Evolutionary conservation across 1,140 invertebrate genomes (phyloP).

Genomic region (Anoplolepis gracilipes): DNA sequence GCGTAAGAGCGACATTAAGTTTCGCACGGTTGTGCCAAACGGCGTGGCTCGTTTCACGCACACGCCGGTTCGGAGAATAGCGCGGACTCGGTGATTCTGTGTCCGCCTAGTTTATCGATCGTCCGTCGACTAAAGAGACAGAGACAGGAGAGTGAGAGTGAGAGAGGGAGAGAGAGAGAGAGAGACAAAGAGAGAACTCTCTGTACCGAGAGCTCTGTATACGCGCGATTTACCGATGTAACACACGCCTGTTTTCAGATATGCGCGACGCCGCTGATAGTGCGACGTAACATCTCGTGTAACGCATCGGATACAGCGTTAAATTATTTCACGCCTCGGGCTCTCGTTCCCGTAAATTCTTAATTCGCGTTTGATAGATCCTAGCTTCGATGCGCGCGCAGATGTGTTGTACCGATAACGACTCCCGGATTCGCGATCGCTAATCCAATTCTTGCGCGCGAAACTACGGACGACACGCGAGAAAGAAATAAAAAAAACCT

Average conservation of each 20-base stretch:
- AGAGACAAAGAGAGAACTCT: background rate
- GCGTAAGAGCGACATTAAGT: conserved; percentile 41
- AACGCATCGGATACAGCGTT: background rate
- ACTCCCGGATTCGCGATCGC: conserved; percentile 11
- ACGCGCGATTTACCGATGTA: conserved; percentile 38
- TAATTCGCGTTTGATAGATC: conserved; percentile 36
- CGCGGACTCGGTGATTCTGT: conserved; percentile 35
- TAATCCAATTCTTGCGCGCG: conserved; percentile 40
- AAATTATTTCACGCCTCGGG: conserved; percentile 40
- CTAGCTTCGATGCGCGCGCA: background rate
- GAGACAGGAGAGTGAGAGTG: background rate
- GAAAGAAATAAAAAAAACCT: conserved; percentile 53
- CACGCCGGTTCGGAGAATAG: conserved; percentile 16
- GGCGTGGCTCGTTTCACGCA: conserved; percentile 6
- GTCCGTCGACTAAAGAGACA: background rate
- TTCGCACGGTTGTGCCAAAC: conserved; percentile 23
- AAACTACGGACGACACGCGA: conserved; percentile 49
- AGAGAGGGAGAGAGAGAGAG: background rate
- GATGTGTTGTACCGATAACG: conserved; percentile 15
- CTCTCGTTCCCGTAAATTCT: conserved; percentile 16
- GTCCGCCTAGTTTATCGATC: conserved; percentile 55
- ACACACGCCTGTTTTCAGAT: conserved; percentile 39
- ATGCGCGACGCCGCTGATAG: background rate
- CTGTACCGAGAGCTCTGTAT: background rate
- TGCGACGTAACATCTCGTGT: background rate